These are phyloP conservation scores for Anableps anableps DNA, from an alignment of 2,797 vertebrate species.

Conservation along the genomic window DNA sequence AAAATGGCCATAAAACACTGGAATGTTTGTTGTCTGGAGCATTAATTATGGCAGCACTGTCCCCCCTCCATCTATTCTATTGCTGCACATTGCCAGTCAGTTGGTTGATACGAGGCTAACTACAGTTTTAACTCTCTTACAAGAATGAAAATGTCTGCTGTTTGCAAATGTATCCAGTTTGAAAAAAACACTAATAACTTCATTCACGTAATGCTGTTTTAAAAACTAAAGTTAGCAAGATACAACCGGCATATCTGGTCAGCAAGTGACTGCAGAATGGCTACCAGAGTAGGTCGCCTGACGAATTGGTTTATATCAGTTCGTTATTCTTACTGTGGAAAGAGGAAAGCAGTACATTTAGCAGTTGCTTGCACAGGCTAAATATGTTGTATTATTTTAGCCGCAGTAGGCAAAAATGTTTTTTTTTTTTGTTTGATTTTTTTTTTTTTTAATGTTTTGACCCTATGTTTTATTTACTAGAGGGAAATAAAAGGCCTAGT, in stretches of 20 bases:
- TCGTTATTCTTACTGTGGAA: background rate
- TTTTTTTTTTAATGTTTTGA: background rate
- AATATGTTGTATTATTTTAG: background rate
- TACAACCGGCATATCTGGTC: background rate
- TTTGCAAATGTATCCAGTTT: background rate
- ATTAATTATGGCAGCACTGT: background rate
- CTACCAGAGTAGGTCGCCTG: background rate
- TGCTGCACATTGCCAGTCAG: background rate
- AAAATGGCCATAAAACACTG: constrained; percentile 12
- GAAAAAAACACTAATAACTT: background rate
- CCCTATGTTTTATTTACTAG: background rate
- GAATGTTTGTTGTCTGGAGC: background rate
- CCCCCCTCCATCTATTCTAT: background rate
- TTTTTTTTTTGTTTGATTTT: too few species aligned
- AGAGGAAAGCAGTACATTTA: background rate
- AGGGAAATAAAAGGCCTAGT: background rate
- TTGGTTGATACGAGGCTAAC: background rate
- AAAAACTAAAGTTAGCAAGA: background rate
- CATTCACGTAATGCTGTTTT: background rate
- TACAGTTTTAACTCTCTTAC: background rate
- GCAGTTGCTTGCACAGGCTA: background rate
- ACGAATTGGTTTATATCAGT: background rate
- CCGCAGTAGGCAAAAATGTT: background rate
- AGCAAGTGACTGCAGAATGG: background rate
- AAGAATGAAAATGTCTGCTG: background rate